These are phyloP conservation scores for Ceyx erithaca DNA, from an alignment of 2,797 vertebrate genomes.

Conservation along the genomic window DNA sequence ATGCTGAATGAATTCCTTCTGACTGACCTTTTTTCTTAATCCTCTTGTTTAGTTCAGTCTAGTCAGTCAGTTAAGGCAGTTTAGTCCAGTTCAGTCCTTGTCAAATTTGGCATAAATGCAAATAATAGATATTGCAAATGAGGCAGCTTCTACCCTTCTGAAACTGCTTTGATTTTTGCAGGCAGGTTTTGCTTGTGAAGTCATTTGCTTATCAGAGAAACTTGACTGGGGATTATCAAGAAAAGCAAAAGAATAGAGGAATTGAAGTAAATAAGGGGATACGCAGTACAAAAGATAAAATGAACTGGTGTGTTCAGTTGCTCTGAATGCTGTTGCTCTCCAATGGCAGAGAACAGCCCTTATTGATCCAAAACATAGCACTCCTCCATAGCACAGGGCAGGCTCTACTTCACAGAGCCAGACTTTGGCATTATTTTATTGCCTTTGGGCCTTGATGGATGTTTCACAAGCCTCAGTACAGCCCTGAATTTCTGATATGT, in stretches of 20 bases:
- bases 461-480: constrained; percentile 2
- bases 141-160: not conserved
- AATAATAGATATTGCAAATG: not conserved
- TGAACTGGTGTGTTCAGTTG: not conserved
- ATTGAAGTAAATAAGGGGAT: not conserved
- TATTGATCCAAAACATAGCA: not conserved
- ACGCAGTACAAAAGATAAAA: not conserved
- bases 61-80: not conserved
- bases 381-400: not conserved
- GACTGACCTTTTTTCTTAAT: constrained; percentile 39
- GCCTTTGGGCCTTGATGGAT: not conserved
- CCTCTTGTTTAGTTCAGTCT: not conserved
- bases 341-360: not conserved
- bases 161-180: not conserved
- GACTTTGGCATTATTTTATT: not conserved
- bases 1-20: constrained; percentile 40
- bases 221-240: not conserved
- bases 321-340: not conserved
- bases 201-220: not conserved
- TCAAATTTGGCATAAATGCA: not conserved
- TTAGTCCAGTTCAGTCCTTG: not conserved
- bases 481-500: not conserved
- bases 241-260: not conserved
- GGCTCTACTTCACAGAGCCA: not conserved
- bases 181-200: not conserved